phyloP scores from a whole-genome alignment of 2,888 invertebrate genomes.

The Osedax frankpressi region DNA sequence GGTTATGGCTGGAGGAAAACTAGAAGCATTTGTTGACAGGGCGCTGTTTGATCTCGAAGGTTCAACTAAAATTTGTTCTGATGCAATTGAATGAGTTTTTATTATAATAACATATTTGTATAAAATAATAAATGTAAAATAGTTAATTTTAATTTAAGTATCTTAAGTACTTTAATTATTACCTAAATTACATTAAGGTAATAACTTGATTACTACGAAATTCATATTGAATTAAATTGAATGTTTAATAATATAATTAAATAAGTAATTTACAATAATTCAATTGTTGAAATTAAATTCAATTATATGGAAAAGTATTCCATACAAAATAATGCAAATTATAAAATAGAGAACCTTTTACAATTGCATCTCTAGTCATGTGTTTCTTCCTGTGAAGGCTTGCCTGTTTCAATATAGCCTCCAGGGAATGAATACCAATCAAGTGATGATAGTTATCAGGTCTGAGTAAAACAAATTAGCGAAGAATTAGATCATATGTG shows the following conservation, averaged over 20 bases:
- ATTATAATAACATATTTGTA: not conserved
- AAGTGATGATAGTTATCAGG: not conserved
- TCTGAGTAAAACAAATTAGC: not conserved
- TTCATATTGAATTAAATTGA: no score
- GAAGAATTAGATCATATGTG: no score
- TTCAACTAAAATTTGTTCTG: not conserved
- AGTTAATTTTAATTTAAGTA: not conserved
- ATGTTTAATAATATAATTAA: no score
- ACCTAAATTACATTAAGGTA: no score
- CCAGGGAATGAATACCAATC: not conserved
- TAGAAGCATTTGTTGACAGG: constrained; percentile 30
- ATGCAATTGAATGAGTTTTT: not conserved
- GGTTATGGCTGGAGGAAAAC: constrained; percentile 25
- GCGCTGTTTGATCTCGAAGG: constrained; percentile 39
- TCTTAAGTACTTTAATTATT: not conserved
- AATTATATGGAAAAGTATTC: no score
- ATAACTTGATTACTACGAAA: no score
- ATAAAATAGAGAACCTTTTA: no score
- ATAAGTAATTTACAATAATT: no score
- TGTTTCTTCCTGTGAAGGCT: not conserved
- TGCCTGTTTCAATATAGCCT: not conserved
- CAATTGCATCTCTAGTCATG: not conserved
- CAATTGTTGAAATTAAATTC: no score
- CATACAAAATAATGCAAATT: no score
- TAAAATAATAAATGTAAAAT: not conserved